Conservation (phyloP, 2,888 invertebrate species). For the Chrysotoxum bicinctum region DNA sequence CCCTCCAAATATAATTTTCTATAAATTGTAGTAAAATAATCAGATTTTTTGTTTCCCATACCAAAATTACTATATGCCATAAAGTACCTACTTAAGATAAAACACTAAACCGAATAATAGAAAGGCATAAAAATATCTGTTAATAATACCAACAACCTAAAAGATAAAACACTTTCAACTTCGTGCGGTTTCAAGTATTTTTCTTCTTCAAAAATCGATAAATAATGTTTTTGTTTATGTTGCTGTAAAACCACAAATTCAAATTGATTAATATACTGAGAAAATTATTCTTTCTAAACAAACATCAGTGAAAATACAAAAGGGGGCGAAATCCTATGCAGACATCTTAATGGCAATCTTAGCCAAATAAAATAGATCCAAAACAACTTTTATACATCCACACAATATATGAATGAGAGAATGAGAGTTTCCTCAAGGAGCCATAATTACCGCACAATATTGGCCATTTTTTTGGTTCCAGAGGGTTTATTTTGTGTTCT, state of each 20-base stretch:
- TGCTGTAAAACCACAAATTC: conserved; percentile 24
- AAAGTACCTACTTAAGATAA: conserved; percentile 37
- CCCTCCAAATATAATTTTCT: conserved; percentile 22
- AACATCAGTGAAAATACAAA: background rate
- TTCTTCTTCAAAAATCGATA: background rate
- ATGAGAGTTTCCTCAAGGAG: conserved; percentile 15
- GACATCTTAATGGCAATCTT: conserved; percentile 54
- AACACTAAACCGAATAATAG: conserved; percentile 12
- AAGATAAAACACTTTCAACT: conserved; percentile 34
- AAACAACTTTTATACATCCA: conserved; percentile 16
- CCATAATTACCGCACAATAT: conserved; percentile 47
- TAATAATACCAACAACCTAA: conserved; percentile 27
- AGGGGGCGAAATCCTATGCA: background rate
- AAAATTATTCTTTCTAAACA: conserved; percentile 14
- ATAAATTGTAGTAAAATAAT: conserved; percentile 56
- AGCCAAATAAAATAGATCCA: conserved; percentile 40
- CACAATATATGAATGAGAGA: conserved; percentile 12
- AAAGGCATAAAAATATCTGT: conserved; percentile 18
- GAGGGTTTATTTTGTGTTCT: background rate
- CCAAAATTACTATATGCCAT: background rate
- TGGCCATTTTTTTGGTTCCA: conserved; percentile 23
- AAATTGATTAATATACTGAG: conserved; percentile 37
- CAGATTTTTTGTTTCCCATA: background rate
- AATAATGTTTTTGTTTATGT: conserved; percentile 36
- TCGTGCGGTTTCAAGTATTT: background rate